Base-by-base conservation (phyloP, 2,888 invertebrate genomes). In the Athalia cordata region DNA sequence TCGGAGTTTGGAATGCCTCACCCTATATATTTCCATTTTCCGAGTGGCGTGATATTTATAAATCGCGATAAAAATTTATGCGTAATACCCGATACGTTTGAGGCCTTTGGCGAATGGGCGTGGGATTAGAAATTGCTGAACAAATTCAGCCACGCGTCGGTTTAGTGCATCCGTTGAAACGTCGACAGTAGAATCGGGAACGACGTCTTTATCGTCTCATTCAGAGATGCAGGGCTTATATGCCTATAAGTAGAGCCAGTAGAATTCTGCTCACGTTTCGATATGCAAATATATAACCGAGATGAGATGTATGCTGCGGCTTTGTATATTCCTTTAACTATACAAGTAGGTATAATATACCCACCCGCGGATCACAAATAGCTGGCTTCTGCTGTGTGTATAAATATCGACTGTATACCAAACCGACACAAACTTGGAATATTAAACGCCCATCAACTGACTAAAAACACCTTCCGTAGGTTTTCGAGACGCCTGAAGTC, bases 261-360 rank as follows among this genome's bases (percentile, higher is more conserved):
- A 45, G 15, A 9, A 72, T 72, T 57, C 72, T 13, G 45, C 45
- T 57, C 72, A 72, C 57, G 72, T 59, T 59, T 57, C 47, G 47
- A 72, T 72, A 72, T 72, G 72, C 72, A 72, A 59, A 72, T 72
- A 72, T 29, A 29, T 59, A 47, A n/a, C 47, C 72, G 8, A 47
- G 57, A 59, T 59, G 72, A 72, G 52, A 72, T 72, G 57, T 59
- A 15, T 47, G 59, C 7, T 13, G 57, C 13, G 29, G 29, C 29
- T 29, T 1, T 29, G 29, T 29, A 2, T 72, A 72, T 72, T 59
- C 57, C 57, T 59, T 59, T 47, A 72, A 47, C 59, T 57, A 68
- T 29, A 29, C 68, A 52, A 68, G 52, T 55, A 66, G 49, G 13
- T 11, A 49, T 15, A 47, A 49, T 15, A 47, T 49, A 52, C 59